Base-by-base conservation (phyloP, 1,140 invertebrate genomes). In the Papilio machaon region DNA sequence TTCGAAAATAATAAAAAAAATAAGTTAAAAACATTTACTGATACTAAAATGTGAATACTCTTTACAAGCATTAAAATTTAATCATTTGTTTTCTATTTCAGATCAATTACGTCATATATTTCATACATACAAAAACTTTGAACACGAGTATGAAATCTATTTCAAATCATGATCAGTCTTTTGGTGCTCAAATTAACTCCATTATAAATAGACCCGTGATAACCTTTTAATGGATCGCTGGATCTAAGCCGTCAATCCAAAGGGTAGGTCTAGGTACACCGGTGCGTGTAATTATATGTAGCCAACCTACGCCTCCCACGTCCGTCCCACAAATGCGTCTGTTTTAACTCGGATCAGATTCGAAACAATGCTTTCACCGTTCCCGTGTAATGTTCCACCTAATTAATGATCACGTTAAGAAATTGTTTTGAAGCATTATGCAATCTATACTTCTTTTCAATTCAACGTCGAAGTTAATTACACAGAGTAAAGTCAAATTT, bases 341-440 rank as follows among this genome's bases (percentile, higher is more conserved):
- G 81, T 83, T 81, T 81, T 58, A 84, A 84, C 80, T 58, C 83
- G 81, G 85, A 83, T 84, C 85, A 87, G 82, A 86, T 78, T 86
- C 80, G 82, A 86, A 87, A 91, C 90, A 93, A 92, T 91, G 92
- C 92, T 93, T 92, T 92, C 90, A 92, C 92, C 87, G 81, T 11
- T 49, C 80, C 87, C 83, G 86, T 82, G 86, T 87, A 88, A 89
- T 88, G 87, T 90, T 88, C 87, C 82, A 83, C 87, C 86, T 92
- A 92, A 93, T 92, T 93, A 92, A 92, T 88, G 85, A 87, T 82
- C 84, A 82, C 85, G 82, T 82, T 82, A 87, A 86, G 82, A 83
- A 81, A 81, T 17, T 43, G 58, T 82, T 64, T 79, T 38, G 81
- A 54, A 19, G 52, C 46, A 47, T 83, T 81, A 60, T 67, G 79